Conservation (phyloP, 2,888 invertebrate genomes). For the Drosophila pseudotakahashii region DNA sequence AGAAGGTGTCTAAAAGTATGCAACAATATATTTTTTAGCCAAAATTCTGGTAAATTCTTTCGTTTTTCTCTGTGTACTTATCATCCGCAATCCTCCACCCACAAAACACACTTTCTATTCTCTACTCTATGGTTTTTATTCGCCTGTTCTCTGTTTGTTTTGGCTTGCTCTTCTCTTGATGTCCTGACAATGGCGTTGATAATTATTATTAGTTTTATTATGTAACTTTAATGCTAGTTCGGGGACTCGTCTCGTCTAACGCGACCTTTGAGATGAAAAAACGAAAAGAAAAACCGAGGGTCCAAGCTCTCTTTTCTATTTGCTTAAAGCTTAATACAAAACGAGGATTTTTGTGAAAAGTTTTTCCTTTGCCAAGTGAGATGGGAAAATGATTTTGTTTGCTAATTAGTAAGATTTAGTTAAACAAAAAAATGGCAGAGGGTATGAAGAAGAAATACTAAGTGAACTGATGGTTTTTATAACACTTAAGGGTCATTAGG, state of each 20-base stretch:
- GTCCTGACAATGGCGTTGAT: slow-evolving; percentile 77
- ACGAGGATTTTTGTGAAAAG: slow-evolving; percentile 16
- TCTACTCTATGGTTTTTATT: slow-evolving; percentile 27
- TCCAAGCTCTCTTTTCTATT: slow-evolving; percentile 3
- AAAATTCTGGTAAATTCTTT: too few species aligned
- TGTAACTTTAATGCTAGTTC: slow-evolving; percentile 72
- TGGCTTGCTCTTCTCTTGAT: slow-evolving; percentile 43
- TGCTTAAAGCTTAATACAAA: slow-evolving; percentile 20
- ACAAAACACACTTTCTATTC: slow-evolving; percentile 1
- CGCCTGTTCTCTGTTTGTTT: slow-evolving; percentile 32
- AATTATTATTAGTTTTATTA: slow-evolving; percentile 81
- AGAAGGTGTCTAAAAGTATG: too few species aligned
- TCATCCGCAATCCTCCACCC: slow-evolving; percentile 1
- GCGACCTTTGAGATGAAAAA: slow-evolving; percentile 27
- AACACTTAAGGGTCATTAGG: not conserved
- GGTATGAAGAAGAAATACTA: not conserved
- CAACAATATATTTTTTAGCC: too few species aligned
- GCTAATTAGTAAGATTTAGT: slow-evolving; percentile 55
- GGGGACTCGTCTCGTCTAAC: slow-evolving; percentile 31
- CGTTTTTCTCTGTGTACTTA: not conserved
- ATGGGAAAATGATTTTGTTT: slow-evolving; percentile 52
- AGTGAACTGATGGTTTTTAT: slow-evolving; percentile 1
- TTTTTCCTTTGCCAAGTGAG: slow-evolving; percentile 11
- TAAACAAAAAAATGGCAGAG: not conserved
- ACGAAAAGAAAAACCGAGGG: not conserved